phyloP scores from a whole-genome alignment of 2,888 invertebrate genomes.

The Polydrusus cervinus region DNA sequence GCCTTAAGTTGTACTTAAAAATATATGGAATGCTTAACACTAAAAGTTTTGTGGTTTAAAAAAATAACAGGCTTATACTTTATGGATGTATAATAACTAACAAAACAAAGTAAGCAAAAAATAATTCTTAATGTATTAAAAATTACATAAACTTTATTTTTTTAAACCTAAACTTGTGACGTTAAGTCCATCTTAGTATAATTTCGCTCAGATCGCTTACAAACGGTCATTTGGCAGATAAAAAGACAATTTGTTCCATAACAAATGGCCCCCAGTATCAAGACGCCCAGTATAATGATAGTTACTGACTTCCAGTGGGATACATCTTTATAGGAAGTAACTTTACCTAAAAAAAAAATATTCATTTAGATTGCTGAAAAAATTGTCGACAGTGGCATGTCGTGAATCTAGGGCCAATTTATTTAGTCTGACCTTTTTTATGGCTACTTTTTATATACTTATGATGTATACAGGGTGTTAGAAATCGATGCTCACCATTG shows the following conservation, averaged over 20 bases:
- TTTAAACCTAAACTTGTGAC: constrained; percentile 34
- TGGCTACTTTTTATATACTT: too few relatives aligned
- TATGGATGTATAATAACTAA: background rate
- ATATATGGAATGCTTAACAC: constrained; percentile 12
- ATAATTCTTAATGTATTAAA: too few relatives aligned
- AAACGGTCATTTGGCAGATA: constrained; percentile 43
- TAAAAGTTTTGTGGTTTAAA: constrained; percentile 4
- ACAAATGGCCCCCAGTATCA: constrained; percentile 39
- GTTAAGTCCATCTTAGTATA: constrained; percentile 48
- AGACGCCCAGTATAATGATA: constrained; percentile 37
- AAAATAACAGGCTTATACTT: background rate
- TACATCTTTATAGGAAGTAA: constrained; percentile 10
- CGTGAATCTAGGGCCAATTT: too few relatives aligned
- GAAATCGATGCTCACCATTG: too few relatives aligned
- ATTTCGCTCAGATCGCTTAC: constrained; percentile 29
- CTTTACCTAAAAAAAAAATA: constrained; percentile 10
- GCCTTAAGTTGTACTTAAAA: background rate
- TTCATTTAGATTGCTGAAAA: background rate
- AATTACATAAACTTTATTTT: background rate
- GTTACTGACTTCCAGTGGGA: constrained; percentile 37
- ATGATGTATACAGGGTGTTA: too few relatives aligned
- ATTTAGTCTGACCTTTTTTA: too few relatives aligned
- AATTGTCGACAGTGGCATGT: too few relatives aligned
- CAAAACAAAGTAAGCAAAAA: background rate
- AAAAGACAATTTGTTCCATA: constrained; percentile 47